These are phyloP conservation scores for Apostichopus leukothele DNA, from an alignment of 53 echinoderm and acorn worm genomes.

Conservation along the genomic window DNA sequence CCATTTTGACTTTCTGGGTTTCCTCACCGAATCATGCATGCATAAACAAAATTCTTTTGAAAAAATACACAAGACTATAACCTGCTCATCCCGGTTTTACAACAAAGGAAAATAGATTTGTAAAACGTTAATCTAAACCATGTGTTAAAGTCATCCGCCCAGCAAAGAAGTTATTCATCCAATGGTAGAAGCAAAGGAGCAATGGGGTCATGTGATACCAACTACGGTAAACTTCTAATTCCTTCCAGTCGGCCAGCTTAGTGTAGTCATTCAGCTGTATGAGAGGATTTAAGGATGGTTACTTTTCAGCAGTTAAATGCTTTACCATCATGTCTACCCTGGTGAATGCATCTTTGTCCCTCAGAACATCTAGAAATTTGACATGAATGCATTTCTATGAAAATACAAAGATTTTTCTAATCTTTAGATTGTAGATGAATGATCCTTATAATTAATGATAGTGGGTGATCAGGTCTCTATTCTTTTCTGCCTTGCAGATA, in stretches of 20 bases:
- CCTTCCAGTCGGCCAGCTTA: slow-evolving; percentile 14
- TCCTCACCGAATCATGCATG: too few species aligned
- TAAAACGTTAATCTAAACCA: slow-evolving; percentile 20
- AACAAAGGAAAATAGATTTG: slow-evolving; percentile 19
- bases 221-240: background rate
- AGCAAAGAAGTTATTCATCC: background rate
- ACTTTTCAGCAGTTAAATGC: too few species aligned
- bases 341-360: background rate
- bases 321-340: background rate
- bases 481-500: too few species aligned
- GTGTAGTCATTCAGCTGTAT: background rate
- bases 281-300: slow-evolving; percentile 2
- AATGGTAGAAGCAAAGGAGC: background rate
- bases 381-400: too few species aligned
- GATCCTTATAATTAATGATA: too few species aligned
- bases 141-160: slow-evolving; percentile 27
- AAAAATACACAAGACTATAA: background rate
- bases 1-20: too few species aligned
- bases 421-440: too few species aligned
- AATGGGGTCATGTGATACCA: background rate
- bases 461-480: too few species aligned
- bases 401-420: too few species aligned
- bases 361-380: too few species aligned
- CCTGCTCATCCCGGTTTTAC: background rate
- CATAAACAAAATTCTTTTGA: too few species aligned